Percentiles rank a stretch among this genome's conserved stretches.
These are phyloP conservation scores for Hypothenemus hampei DNA, from an alignment of 1,140 invertebrate species.

Conservation along the genomic window DNA sequence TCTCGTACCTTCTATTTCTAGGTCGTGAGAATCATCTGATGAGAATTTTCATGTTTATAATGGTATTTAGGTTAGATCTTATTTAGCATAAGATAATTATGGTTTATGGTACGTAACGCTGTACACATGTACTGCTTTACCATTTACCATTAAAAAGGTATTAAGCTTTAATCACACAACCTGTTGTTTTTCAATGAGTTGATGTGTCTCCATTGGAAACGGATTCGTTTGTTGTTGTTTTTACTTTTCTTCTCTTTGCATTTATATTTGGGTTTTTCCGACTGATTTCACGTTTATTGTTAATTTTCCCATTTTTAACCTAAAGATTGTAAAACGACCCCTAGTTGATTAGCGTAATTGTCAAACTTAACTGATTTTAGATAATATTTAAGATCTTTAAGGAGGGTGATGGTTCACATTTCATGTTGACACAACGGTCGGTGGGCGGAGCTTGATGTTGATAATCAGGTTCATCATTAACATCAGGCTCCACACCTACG, in stretches of 20 bases:
- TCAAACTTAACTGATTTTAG: too few species aligned
- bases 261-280: not conserved
- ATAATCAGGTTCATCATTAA: too few species aligned
- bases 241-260: too few species aligned
- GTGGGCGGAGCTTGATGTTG: too few species aligned
- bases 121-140: not conserved
- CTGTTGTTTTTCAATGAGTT: not conserved
- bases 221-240: too few species aligned
- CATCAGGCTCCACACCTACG: too few species aligned
- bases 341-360: too few species aligned
- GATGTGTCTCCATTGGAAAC: not conserved
- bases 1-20: not conserved
- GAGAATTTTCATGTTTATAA: slow-evolving; percentile 14
- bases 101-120: not conserved
- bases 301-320: not conserved
- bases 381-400: too few species aligned
- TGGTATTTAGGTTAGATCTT: slow-evolving; percentile 22
- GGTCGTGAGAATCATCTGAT: not conserved
- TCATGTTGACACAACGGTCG: too few species aligned
- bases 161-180: not conserved
- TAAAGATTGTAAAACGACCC: too few species aligned
- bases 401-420: too few species aligned
- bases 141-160: not conserved
- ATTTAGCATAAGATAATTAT: not conserved
- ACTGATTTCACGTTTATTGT: not conserved